Base-by-base conservation (phyloP, 2,113 vertebrate species). In the Apus apus region DNA sequence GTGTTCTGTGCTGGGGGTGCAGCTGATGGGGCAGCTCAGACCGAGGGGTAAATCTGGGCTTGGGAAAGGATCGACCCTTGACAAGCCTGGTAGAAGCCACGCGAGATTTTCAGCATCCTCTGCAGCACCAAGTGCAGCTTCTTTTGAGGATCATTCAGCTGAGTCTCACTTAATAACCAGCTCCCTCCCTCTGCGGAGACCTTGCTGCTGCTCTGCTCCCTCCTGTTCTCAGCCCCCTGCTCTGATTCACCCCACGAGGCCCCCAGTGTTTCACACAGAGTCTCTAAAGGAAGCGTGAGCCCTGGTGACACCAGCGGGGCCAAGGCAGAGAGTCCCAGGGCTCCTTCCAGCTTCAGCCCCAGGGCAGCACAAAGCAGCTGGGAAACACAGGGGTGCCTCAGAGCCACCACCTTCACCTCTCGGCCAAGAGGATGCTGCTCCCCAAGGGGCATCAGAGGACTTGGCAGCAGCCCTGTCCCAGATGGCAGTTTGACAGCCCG, bases 251-350 rank as follows among this genome's bases (percentile, higher is more conserved):
- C 58, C 43, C 56, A 30, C 0, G 1, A 68, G 8, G 13, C 25
- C 16, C 3, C 7, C 22, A 10, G 14, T 0, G 6, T 15, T 48
- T 43, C 12, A 11, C 54, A 40, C 9, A 15, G 64, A 70, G 54
- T 14, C 22, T 11, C 70, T 30, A 22, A 50, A 34, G 5, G 46
- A 56, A 51, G 36, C 1, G 4, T 16, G 46, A 84, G 23, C 2
- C 1, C 34, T 1, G 18, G 2, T 27, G 54, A 27, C 43, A 26
- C 3, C 1, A 1, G 15, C 0, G 1, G 36, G 43, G 57, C 6
- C 27, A 15, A 6, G n/a, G 18, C 22, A 15, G 50, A 27, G 29
- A 30, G 27, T 18, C n/a, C 29, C n/a, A 13, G 4, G 0, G 7
- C 12, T 13, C 27, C 1, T 46, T 13, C 54, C 32, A 27, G 30